Percentiles rank a stretch among this genome's conserved stretches.
These are phyloP conservation scores for Apocheima hispidaria DNA, from an alignment of 2,888 invertebrate species.

Conservation along the genomic window DNA sequence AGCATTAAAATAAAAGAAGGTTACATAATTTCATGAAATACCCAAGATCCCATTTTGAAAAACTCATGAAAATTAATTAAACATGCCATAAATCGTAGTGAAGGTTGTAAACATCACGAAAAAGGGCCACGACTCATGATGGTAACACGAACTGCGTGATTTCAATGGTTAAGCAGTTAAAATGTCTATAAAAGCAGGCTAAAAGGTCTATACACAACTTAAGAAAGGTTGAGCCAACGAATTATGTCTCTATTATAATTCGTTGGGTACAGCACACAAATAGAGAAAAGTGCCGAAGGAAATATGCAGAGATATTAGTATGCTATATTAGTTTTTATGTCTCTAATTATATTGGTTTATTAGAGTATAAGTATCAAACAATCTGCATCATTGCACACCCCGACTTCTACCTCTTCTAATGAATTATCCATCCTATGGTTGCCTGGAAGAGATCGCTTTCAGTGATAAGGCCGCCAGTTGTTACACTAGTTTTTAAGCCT, in stretches of 20 bases:
- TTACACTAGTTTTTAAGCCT: too few species aligned
- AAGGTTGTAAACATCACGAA: constrained; percentile 26
- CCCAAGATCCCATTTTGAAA: constrained; percentile 4
- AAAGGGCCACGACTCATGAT: constrained; percentile 14
- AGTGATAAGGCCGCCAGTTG: too few species aligned
- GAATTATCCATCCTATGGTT: too few species aligned
- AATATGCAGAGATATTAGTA: background rate
- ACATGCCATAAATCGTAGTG: constrained; percentile 10
- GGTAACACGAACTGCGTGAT: constrained; percentile 26
- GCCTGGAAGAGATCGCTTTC: too few species aligned
- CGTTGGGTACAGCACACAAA: too few species aligned
- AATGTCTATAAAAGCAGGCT: background rate
- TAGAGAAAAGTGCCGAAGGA: background rate
- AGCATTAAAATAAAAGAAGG: background rate
- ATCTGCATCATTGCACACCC: too few species aligned
- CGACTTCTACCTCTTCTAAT: too few species aligned
- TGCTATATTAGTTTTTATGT: background rate
- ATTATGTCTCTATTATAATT: too few species aligned
- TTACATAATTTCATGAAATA: constrained; percentile 3
- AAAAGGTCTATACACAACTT: background rate
- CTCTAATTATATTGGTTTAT: too few species aligned
- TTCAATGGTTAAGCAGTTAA: constrained; percentile 16
- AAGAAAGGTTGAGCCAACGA: background rate
- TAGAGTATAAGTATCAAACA: too few species aligned
- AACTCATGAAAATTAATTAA: constrained; percentile 13